Evolutionary conservation across 1,140 invertebrate species (phyloP).

Genomic region (Nasonia giraulti): DNA sequence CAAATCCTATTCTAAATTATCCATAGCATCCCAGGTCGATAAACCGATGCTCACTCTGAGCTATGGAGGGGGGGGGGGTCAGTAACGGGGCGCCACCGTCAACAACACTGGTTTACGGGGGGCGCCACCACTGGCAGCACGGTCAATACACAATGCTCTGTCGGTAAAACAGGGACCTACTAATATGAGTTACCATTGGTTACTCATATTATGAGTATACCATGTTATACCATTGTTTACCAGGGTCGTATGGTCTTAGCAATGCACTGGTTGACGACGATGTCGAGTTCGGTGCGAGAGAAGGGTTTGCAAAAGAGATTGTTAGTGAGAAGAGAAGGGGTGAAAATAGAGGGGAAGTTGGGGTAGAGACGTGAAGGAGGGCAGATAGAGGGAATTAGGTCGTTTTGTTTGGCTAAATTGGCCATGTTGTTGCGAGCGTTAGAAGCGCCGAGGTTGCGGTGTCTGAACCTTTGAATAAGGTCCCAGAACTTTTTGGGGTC

Average conservation of each 20-base stretch:
- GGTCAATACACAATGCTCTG: too few relatives aligned
- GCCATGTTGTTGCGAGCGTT: background rate
- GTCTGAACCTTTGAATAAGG: background rate
- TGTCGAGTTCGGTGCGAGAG: background rate
- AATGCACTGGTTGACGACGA: background rate
- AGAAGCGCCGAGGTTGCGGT: background rate
- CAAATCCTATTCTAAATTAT: too few relatives aligned
- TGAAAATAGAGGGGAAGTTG: background rate
- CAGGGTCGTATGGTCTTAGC: background rate
- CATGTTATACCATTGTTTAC: too few relatives aligned
- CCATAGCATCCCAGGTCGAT: too few relatives aligned
- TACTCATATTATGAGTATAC: too few relatives aligned
- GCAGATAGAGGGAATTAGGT: background rate
- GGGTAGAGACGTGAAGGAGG: constrained; percentile 10
- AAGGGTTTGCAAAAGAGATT: constrained; percentile 7
- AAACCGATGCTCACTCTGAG: too few relatives aligned
- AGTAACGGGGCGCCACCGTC: too few relatives aligned
- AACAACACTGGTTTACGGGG: too few relatives aligned
- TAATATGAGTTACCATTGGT: too few relatives aligned
- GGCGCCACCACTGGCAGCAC: too few relatives aligned
- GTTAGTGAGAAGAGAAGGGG: background rate
- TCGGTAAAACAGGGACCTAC: too few relatives aligned
- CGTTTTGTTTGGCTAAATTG: constrained; percentile 6
- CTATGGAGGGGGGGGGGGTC: too few relatives aligned
- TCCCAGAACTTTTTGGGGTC: background rate